Evolutionary conservation across 1,140 invertebrate genomes (phyloP).

Genomic region (Zaprionus camerounensis): DNA sequence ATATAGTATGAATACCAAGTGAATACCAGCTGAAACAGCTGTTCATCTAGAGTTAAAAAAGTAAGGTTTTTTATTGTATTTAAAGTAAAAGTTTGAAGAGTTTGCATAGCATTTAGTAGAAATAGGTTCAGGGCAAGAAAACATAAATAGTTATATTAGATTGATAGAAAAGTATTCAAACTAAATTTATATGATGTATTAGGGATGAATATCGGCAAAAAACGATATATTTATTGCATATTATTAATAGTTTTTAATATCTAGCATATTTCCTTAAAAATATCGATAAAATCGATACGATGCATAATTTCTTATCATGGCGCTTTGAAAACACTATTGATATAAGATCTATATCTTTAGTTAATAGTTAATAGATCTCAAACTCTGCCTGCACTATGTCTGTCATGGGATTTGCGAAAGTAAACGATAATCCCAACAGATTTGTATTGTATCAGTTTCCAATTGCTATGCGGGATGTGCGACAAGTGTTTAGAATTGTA

Average conservation of each 20-base stretch:
- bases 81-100: background rate
- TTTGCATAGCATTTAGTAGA: too few species aligned
- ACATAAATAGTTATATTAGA: too few species aligned
- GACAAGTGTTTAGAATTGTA: constrained; percentile 33
- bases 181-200: too few species aligned
- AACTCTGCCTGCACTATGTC: background rate
- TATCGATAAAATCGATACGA: too few species aligned
- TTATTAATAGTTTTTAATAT: too few species aligned
- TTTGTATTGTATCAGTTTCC: constrained; percentile 36
- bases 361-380: background rate
- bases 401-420: background rate
- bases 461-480: constrained; percentile 1
- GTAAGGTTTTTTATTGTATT: background rate
- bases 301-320: too few species aligned
- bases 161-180: too few species aligned
- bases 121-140: too few species aligned
- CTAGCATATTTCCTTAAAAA: too few species aligned
- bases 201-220: too few species aligned
- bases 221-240: too few species aligned
- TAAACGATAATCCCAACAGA: constrained; percentile 41
- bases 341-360: background rate
- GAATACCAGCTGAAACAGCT: constrained; percentile 15
- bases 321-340: background rate
- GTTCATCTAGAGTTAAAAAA: background rate
- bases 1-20: constrained; percentile 6